A percentile compares a stretch with the other conserved stretches of the same genome.
These are phyloP conservation scores for Melanotaenia pygmaea DNA, from an alignment of 2,797 vertebrate species.

Conservation along the genomic window DNA sequence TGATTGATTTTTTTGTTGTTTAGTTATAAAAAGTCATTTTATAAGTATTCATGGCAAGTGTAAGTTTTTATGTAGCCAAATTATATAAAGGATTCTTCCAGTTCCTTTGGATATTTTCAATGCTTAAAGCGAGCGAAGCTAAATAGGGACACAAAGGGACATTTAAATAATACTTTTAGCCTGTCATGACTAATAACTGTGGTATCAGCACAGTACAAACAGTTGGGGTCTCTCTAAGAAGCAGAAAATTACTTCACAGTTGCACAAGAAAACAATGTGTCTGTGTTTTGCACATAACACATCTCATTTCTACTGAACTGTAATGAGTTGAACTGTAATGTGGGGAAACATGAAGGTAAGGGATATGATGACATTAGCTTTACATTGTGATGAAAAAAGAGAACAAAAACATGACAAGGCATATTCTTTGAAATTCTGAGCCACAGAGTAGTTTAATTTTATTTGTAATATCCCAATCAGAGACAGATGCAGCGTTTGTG, in stretches of 20 bases:
- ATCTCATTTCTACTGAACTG: conserved; percentile 3
- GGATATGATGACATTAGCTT: not conserved
- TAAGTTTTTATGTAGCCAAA: not conserved
- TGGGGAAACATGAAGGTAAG: not conserved
- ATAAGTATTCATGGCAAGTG: not conserved
- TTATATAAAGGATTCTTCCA: not conserved
- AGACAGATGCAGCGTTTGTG: not conserved
- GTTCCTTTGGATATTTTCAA: not conserved
- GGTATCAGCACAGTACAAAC: not conserved
- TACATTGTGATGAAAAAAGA: not conserved
- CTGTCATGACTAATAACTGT: conserved; percentile 1
- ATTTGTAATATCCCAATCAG: not conserved
- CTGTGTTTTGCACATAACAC: not conserved
- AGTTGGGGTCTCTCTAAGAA: not conserved
- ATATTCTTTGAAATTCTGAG: not conserved
- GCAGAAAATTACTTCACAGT: conserved; percentile 9
- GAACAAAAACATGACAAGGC: not conserved
- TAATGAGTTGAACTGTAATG: not conserved
- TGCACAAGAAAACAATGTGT: not conserved
- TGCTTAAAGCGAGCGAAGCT: not conserved
- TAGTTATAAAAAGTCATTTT: too few species aligned
- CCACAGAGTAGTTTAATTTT: not conserved
- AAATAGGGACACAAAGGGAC: not conserved
- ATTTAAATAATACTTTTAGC: not conserved
- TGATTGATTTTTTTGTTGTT: too few species aligned